Base-by-base conservation (phyloP, 2,797 vertebrate genomes). In the Margarornis squamiger region DNA sequence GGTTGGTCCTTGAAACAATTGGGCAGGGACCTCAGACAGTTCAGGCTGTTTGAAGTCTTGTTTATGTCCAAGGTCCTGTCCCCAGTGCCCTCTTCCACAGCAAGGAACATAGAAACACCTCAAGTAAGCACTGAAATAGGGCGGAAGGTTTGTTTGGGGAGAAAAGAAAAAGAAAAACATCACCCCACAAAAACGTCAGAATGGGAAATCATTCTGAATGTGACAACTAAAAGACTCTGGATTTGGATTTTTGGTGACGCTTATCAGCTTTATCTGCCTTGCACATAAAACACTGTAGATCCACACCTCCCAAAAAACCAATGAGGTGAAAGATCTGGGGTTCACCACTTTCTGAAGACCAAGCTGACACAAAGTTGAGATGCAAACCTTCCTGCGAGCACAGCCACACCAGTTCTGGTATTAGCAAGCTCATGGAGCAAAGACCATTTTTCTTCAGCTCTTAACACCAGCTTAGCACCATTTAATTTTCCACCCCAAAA, bases 361-460 rank as follows among this genome's bases (percentile, higher is more conserved):
- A 5, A 2, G 1, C 1, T 15, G 22, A 43, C n/a, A 65, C 7
- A 2, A 65, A 43, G 38, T 6, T n/a, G 38, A 74, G 19, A 41
- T 34, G 24, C 51, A 85, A 67, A 59, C 21, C 11, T 73, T 52
- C 29, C 55, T 57, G 41, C 1, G 4, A 70, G 30, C 2, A 3
- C 65, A 88, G 52, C 20, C 59, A 6, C 23, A 24, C 21, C 11
- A 22, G 46, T 6, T 80, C 48, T 63, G 84, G 5, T 36, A 26
- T 45, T 68, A 63, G 45, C 29, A 55, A 41, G 14, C 7, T 51
- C 34, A 58, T 32, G 48, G 34, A 59, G 61, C 15, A 52, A 57
- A 61, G 38, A 68, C 19, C n/a, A 27, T 51, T 92, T 86, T 3
- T 27, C n/a, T 30, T 20, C 39, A 84, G 24, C 43, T 62, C 17